phyloP scores from a whole-genome alignment of 2,888 invertebrate genomes.

The Harpalus rufipes region DNA sequence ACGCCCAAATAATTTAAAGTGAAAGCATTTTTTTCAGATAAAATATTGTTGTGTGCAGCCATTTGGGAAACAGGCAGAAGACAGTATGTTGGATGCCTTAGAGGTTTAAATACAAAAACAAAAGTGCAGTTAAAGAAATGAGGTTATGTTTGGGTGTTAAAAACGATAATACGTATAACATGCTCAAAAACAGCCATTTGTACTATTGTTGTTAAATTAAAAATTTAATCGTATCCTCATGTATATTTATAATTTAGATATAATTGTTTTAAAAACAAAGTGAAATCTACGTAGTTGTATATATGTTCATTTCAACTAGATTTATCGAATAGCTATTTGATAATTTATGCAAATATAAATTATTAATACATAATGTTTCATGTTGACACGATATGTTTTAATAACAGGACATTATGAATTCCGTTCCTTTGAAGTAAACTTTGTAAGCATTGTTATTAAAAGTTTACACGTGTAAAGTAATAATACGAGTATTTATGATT shows the following conservation, averaged over 20 bases:
- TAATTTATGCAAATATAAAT: conserved; percentile 35
- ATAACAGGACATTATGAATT: conserved; percentile 1
- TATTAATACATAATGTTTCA: conserved; percentile 15
- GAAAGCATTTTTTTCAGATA: too few relatives aligned
- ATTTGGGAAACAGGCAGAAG: too few relatives aligned
- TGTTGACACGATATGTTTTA: conserved; percentile 33
- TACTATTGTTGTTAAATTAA: background rate
- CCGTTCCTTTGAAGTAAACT: background rate
- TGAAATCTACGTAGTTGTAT: background rate
- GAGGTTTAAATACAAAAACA: too few relatives aligned
- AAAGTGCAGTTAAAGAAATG: too few relatives aligned
- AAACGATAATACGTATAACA: too few relatives aligned
- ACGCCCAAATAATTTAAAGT: too few relatives aligned
- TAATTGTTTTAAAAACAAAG: conserved; percentile 2
- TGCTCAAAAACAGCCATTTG: too few relatives aligned
- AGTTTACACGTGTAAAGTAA: background rate
- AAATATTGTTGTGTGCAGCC: too few relatives aligned
- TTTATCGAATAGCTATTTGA: conserved; percentile 10
- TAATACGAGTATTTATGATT: background rate
- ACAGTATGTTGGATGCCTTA: too few relatives aligned
- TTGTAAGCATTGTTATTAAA: background rate
- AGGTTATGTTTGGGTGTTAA: too few relatives aligned
- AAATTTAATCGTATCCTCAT: background rate
- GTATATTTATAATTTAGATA: background rate
- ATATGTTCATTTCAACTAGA: conserved; percentile 11